Evolutionary conservation across 2,888 invertebrate genomes (phyloP).

Genomic region (Pollenia labialis): DNA sequence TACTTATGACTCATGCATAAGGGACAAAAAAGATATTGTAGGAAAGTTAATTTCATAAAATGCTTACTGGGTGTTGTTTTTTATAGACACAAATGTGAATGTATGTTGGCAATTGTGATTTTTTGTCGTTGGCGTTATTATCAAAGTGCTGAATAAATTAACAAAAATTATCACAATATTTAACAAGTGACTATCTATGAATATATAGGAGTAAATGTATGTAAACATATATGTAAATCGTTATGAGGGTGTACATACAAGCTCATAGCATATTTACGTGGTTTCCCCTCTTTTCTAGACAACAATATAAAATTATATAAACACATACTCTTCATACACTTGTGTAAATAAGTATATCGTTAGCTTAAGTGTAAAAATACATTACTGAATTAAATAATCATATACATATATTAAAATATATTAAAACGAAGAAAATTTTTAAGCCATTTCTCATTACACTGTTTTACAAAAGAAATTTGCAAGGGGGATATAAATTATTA

Average conservation of each 20-base stretch:
- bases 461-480: too few relatives aligned
- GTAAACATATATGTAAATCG: not conserved
- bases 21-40: too few relatives aligned
- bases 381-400: too few relatives aligned
- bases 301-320: not conserved
- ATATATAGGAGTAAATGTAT: not conserved
- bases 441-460: too few relatives aligned
- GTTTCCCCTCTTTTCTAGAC: constrained; percentile 1
- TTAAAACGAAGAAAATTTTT: too few relatives aligned
- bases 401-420: too few relatives aligned
- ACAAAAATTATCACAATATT: constrained; percentile 46
- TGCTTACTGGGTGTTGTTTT: not conserved
- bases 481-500: too few relatives aligned
- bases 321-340: not conserved
- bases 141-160: constrained; percentile 54
- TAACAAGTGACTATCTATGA: not conserved
- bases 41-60: too few relatives aligned
- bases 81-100: not conserved
- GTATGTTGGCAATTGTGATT: not conserved
- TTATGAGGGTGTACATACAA: not conserved
- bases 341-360: not conserved
- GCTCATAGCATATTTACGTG: not conserved
- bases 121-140: constrained; percentile 17
- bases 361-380: too few relatives aligned
- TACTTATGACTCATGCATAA: too few relatives aligned